Base-by-base conservation (phyloP, 1,140 invertebrate genomes). In the Drosophila sucinea region DNA sequence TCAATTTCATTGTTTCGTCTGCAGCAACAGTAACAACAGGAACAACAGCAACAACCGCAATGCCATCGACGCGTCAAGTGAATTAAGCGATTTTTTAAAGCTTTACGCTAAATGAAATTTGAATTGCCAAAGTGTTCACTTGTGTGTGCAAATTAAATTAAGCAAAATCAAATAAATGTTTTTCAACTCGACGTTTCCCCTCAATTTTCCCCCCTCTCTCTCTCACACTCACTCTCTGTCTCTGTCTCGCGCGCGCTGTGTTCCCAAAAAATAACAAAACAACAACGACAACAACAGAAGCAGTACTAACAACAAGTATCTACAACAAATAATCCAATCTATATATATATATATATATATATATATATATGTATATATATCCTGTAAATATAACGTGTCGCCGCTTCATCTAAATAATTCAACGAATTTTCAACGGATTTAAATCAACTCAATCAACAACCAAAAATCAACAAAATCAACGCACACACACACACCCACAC, bases 61-160 rank as follows among this genome's bases (percentile, higher is more conserved):
- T 79, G 74, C 70, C 69, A 63, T 69, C 83, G 71, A 57, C 66
- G 82, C 83, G 83, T 85, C 83, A 87, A 86, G 82, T 86, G 82
- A 86, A 86, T 86, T 87, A 86, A 86, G 83, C 79, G 83, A 86
- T 86, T 86, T 87, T 51, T 86, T 87, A 86, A 86, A 86, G 83
- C 83, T 86, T 86, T 83, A 87, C 83, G 83, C 83, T 83, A 87
- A 86, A 86, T 86, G 83, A 86, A 86, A 79, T 86, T 86, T 87
- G 83, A 79, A 86, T 86, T 87, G 83, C 75, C 69, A 76, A 69
- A 78, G 83, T 87, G 83, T 79, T 76, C 72, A 79, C 70, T 79
- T 83, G 84, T 77, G 83, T 86, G 83, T 87, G 83, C 79, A 87
- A 86, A 86, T 86, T 86, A 86, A 86, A 86, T 86, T 86, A 86